phyloP scores from a whole-genome alignment of 2,888 invertebrate species.

The Drosophila ezoana region DNA sequence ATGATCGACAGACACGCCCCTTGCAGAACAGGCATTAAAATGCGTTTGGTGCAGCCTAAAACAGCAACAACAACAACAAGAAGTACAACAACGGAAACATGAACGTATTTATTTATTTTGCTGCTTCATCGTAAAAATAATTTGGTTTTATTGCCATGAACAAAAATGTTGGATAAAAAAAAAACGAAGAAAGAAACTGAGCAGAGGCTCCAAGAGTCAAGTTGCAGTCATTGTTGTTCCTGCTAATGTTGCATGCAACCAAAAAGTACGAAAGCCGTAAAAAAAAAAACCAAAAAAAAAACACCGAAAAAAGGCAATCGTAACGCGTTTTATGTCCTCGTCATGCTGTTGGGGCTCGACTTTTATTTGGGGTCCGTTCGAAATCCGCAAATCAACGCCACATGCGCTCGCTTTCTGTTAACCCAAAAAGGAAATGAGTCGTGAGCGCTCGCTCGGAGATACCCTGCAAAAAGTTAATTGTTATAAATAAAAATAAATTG shows the following conservation, averaged over 20 bases:
- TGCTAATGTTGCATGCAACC: slow-evolving; percentile 60
- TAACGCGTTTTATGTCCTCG: slow-evolving; percentile 67
- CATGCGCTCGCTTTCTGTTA: slow-evolving; percentile 41
- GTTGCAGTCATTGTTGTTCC: slow-evolving; percentile 39
- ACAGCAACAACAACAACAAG: slow-evolving; percentile 29
- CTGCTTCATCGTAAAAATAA: slow-evolving; percentile 73
- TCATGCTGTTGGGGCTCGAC: slow-evolving; percentile 47
- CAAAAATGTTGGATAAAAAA: slow-evolving; percentile 24
- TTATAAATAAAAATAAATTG: too few species aligned
- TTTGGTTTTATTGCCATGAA: slow-evolving; percentile 67
- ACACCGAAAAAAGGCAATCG: slow-evolving; percentile 33
- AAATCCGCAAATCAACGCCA: slow-evolving; percentile 69
- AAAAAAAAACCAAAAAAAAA: slow-evolving; percentile 1
- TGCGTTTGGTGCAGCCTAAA: slow-evolving; percentile 47
- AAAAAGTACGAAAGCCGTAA: slow-evolving; percentile 21
- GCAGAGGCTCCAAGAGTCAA: slow-evolving; percentile 1
- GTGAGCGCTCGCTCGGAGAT: background rate
- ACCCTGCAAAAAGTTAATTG: background rate
- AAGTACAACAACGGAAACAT: slow-evolving; percentile 36
- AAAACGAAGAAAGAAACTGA: slow-evolving; percentile 24
- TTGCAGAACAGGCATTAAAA: slow-evolving; percentile 50
- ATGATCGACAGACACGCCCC: slow-evolving; percentile 37
- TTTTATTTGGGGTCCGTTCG: slow-evolving; percentile 51
- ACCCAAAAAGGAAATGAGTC: slow-evolving; percentile 14
- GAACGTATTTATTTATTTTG: slow-evolving; percentile 71